Evolutionary conservation across 1,140 invertebrate species (phyloP), one percentile per base, ranked within the genome.

Genomic region (Pollicipes pollicipes): DNA sequence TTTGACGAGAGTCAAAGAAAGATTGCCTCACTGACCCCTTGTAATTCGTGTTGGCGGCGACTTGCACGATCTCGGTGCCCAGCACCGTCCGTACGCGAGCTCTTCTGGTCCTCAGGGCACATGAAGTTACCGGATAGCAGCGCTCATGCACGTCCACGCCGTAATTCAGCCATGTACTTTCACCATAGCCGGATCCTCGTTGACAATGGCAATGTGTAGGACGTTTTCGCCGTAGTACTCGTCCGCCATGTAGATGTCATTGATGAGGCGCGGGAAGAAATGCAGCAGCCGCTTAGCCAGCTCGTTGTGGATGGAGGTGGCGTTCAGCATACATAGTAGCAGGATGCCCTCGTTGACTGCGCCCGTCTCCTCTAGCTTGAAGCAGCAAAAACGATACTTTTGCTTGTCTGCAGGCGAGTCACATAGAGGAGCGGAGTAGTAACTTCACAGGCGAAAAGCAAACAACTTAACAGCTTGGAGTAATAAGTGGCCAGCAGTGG

Each of bases 121-220:
- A 98, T 98, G 76, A 98, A 98, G 75, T 91, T 94, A 0, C 96
- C 96, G 74, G 88, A n/a, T n/a, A 90, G 76, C 92, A 95, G 30
- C 95, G 81, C 79, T 95, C 91, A 75, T 96, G 87, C 58, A 91
- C 88, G 78, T 98, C 87, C 0, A 91, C 92, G 4, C 93, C 93
- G 70, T 90, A 88, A 76, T 97, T 92, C 37, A 99, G 79, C n/a
- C 10, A 98, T 82, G 79, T 90, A 97, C 80, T n/a, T 97, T 97
- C 0, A 97, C 94, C 92, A 98, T 95, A 0, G 90, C 87, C 0
- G 95, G 93, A 79, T 99, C 96, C 78, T 98, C 96, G 79, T 98
- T 98, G 0, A 97, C 95, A 75, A 98, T 97, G 0, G 95, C 93
- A 78, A 98, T 95, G 76, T 99, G 96, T 0, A 99, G 82, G 0